phyloP scores from a whole-genome alignment of 2,888 invertebrate species.

The Lasioglossum pauxillum region DNA sequence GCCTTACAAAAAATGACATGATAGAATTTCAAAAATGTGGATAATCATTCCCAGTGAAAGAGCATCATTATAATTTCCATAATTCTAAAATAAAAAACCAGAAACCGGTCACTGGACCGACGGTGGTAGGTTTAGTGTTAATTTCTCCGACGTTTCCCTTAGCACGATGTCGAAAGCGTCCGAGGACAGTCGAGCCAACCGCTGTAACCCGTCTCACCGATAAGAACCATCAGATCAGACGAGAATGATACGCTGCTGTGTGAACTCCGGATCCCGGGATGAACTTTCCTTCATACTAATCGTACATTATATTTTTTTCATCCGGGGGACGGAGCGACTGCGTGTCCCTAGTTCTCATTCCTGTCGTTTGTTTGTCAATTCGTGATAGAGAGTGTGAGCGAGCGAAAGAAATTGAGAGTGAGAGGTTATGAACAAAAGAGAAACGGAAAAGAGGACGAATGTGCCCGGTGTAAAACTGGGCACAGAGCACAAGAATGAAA shows the following conservation, averaged over 20 bases:
- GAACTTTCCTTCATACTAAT: conserved; percentile 57
- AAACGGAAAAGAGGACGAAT: background rate
- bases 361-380: conserved; percentile 65
- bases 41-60: no score
- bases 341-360: conserved; percentile 53
- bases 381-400: conserved; percentile 20
- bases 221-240: conserved; percentile 31
- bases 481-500: conserved; percentile 4
- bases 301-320: conserved; percentile 40
- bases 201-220: conserved; percentile 9
- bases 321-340: conserved; percentile 24
- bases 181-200: conserved; percentile 12
- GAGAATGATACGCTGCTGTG: conserved; percentile 41
- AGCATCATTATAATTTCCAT: no score
- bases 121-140: background rate
- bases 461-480: background rate
- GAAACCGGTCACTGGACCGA: no score
- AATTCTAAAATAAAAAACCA: no score
- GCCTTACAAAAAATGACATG: no score
- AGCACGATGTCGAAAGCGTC: background rate
- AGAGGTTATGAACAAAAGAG: background rate
- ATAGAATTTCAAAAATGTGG: no score
- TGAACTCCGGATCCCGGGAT: conserved; percentile 43
- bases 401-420: background rate
- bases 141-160: background rate